These are phyloP conservation scores for Uropetala carovei DNA, from an alignment of 2,888 invertebrate genomes.

Conservation along the genomic window DNA sequence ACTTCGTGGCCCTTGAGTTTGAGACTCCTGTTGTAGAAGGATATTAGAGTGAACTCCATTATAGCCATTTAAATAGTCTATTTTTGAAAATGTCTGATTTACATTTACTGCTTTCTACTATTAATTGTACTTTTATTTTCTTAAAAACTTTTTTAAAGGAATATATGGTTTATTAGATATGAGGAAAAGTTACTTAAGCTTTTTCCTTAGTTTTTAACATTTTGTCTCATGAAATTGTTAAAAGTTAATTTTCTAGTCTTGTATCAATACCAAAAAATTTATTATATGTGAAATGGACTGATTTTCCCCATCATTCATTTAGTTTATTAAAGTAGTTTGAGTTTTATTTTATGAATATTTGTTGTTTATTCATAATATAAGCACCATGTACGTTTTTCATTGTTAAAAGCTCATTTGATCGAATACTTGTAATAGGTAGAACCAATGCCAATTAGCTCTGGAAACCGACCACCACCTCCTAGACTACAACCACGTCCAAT, in stretches of 20 bases:
- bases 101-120: background rate
- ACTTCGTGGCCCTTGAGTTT: too few species aligned
- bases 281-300: background rate
- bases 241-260: background rate
- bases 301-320: too few species aligned
- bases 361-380: too few species aligned
- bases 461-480: conserved; percentile 42
- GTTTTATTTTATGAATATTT: conserved; percentile 12
- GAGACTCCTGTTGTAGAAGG: too few species aligned
- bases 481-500: conserved; percentile 58
- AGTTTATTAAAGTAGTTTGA: background rate
- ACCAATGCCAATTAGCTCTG: conserved; percentile 56
- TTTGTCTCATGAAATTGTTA: too few species aligned
- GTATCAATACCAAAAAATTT: background rate
- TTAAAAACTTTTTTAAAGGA: background rate
- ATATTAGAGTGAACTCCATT: too few species aligned
- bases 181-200: too few species aligned
- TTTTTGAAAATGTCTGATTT: background rate
- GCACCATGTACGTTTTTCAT: background rate
- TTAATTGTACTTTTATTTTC: background rate
- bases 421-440: conserved; percentile 51
- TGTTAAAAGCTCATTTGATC: conserved; percentile 8
- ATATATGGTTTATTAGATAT: too few species aligned
- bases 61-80: too few species aligned
- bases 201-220: too few species aligned